Base-by-base conservation (phyloP, 2,888 invertebrate genomes). In the Protonemura montana region DNA sequence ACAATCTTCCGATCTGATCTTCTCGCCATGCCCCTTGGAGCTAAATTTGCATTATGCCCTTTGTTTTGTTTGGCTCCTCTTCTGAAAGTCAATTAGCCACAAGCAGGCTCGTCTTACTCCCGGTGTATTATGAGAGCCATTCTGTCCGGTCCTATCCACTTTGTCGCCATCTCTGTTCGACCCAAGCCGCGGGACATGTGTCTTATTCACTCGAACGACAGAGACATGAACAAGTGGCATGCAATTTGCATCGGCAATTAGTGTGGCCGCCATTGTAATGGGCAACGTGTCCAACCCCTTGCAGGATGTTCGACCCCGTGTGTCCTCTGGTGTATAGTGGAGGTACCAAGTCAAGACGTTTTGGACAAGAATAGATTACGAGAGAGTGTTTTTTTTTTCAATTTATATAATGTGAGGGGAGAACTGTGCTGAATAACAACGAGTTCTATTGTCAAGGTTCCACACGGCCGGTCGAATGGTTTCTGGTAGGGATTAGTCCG, bases 61-160 rank as follows among this genome's bases (percentile, higher is more conserved):
- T 59, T 59, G 59, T 59, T 59, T 59, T 59, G 59, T 59, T 59
- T 59, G 59, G 59, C 59, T 59, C 59, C 59, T 59, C 59, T 16
- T 59, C 59, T 59, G 59, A 59, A 59, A 59, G 59, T 59, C 59
- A 59, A 59, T 59, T 59, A 59, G 59, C 59, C 59, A 59, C 59
- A 59, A 7, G 13, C 21, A 10, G 13, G 16, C 59, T 3, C 13
- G 13, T 59, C 59, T 59, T 59, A 3, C 13, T 7, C 59, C 1
- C 21, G 59, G 35, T 59, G 59, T 59, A 21, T 35, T 35, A 35
- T 10, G 35, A 35, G 35, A 6, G 35, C n/a, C n/a, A n/a, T n/a
- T n/a, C n/a, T n/a, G n/a, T n/a, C n/a, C n/a, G n/a, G n/a, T n/a
- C n/a, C n/a, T 10, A 35, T 35, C 35, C 35, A 6, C 35, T 35